Evolutionary conservation across 2,113 vertebrate species (phyloP).

Genomic region (Neomonachus schauinslandi): DNA sequence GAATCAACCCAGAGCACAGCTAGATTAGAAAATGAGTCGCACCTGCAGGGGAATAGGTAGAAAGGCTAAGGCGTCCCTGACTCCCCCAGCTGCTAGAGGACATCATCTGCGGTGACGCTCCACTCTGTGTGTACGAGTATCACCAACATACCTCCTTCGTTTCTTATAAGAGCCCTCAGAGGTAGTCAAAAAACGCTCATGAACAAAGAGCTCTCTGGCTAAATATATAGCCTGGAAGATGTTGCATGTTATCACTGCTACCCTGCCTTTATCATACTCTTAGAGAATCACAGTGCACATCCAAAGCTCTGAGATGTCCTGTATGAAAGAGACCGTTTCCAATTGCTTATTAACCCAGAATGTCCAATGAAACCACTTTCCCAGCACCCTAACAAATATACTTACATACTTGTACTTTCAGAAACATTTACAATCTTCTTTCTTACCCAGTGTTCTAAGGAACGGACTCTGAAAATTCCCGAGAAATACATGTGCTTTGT

Average conservation of each 20-base stretch:
- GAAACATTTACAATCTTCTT: slow-evolving; percentile 33
- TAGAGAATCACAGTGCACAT: not conserved
- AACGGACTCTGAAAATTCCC: not conserved
- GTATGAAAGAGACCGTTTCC: not conserved
- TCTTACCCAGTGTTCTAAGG: not conserved
- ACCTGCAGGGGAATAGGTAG: not conserved
- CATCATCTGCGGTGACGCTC: not conserved
- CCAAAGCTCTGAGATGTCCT: not conserved
- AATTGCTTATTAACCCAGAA: not conserved
- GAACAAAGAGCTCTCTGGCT: not conserved
- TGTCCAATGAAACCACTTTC: not conserved
- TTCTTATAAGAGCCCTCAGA: not conserved
- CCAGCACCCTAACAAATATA: not conserved
- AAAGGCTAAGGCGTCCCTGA: not conserved
- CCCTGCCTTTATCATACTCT: not conserved
- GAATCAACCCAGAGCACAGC: not conserved
- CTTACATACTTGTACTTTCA: not conserved
- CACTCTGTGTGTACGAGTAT: accelerated
- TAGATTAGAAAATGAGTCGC: not conserved
- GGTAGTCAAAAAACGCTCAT: not conserved
- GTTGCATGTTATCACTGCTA: not conserved
- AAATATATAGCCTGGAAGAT: not conserved
- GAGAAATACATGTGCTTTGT: slow-evolving; percentile 1
- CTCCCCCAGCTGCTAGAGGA: not conserved
- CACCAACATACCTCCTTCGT: not conserved